Evolutionary conservation across 53 echinoderm and acorn worm genomes (phyloP).

Genomic region (Stichopus horrens): DNA sequence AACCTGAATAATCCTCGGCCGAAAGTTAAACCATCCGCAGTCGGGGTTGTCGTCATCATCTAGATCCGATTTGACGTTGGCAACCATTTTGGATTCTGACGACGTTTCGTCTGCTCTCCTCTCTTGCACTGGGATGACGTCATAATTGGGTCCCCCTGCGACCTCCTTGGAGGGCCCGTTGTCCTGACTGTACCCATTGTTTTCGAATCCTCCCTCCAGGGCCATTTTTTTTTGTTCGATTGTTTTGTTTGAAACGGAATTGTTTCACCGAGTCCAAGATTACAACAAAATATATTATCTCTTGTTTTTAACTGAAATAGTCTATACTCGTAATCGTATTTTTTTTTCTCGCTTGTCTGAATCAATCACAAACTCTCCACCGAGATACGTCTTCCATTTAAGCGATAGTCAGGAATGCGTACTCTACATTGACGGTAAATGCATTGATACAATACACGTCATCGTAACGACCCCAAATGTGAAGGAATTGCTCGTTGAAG

Average conservation of each 20-base stretch:
- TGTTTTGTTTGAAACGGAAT: not conserved
- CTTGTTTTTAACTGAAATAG: too few relatives aligned
- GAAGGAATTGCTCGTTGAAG: too few relatives aligned
- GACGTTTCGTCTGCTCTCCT: not conserved
- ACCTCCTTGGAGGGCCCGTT: not conserved
- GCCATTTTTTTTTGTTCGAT: not conserved
- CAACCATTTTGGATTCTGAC: not conserved
- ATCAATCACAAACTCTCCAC: too few relatives aligned
- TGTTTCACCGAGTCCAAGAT: not conserved
- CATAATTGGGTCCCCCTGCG: not conserved
- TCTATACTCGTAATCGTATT: too few relatives aligned
- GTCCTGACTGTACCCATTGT: not conserved
- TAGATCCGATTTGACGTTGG: not conserved
- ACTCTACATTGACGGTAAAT: too few relatives aligned
- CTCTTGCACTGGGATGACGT: not conserved
- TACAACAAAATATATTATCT: too few relatives aligned
- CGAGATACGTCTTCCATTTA: too few relatives aligned
- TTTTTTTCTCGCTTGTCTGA: too few relatives aligned
- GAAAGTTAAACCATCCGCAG: constrained; percentile 67
- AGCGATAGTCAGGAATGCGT: too few relatives aligned
- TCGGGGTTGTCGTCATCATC: constrained; percentile 63
- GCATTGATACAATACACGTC: too few relatives aligned
- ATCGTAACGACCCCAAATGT: too few relatives aligned
- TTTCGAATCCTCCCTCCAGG: not conserved
- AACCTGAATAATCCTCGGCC: constrained; percentile 65